These are phyloP conservation scores for Papilio dardanus DNA, from an alignment of 1,140 invertebrate species.

Conservation along the genomic window DNA sequence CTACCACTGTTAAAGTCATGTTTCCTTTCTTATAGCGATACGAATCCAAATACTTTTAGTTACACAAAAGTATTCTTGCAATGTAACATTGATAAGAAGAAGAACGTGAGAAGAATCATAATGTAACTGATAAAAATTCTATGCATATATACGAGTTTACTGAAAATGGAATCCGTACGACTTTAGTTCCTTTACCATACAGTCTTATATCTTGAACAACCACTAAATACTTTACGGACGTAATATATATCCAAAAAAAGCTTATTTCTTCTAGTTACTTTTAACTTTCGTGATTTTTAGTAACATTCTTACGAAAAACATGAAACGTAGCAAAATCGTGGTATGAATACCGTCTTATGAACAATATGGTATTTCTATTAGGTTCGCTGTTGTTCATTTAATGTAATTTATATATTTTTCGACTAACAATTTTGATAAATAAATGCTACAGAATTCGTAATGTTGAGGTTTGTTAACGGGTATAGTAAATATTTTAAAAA, in stretches of 20 bases:
- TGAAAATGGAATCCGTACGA: neutral
- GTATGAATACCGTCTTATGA: no score
- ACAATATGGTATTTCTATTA: no score
- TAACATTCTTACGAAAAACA: no score
- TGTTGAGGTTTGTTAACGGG: no score
- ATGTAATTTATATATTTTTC: no score
- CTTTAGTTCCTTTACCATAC: neutral
- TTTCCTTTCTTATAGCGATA: neutral
- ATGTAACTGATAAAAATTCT: slow-evolving; percentile 13
- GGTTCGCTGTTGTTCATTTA: no score
- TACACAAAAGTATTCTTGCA: slow-evolving; percentile 2
- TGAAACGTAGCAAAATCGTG: no score
- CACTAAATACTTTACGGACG: neutral
- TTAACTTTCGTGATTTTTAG: no score
- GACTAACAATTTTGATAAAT: no score
- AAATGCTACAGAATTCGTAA: no score
- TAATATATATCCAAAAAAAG: neutral
- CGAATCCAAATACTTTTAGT: slow-evolving; percentile 10
- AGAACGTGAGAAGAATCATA: slow-evolving; percentile 27
- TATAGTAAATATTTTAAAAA: no score
- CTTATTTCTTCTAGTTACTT: neutral
- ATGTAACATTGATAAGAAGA: slow-evolving; percentile 23
- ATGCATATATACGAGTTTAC: slow-evolving; percentile 25
- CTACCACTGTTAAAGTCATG: no score
- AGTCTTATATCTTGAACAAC: neutral